Conservation (phyloP, 2,113 vertebrate species). For the Lepus americanus region DNA sequence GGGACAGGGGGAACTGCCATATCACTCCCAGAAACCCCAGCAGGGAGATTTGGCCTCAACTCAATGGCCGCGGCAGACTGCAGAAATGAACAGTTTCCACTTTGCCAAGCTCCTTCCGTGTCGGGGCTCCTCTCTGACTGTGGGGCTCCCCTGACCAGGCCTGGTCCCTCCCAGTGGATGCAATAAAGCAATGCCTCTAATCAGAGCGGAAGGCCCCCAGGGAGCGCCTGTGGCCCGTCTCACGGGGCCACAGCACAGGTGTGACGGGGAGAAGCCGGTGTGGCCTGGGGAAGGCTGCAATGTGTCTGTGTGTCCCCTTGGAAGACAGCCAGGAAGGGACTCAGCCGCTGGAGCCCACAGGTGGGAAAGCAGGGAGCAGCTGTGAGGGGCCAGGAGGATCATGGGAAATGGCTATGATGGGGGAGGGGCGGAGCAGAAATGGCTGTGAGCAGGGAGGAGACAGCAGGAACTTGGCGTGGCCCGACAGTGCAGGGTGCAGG, state of each 20-base stretch:
- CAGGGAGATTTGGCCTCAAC: background rate
- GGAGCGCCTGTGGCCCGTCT: slow-evolving; percentile 4
- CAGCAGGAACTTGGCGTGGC: background rate
- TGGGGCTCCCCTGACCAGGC: background rate
- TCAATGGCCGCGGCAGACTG: background rate
- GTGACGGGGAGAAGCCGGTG: no score
- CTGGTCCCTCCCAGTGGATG: background rate
- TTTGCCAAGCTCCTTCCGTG: background rate
- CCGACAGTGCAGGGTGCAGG: background rate
- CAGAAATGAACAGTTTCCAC: background rate
- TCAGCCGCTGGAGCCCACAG: background rate
- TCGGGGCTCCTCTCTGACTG: no score
- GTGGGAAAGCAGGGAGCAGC: background rate
- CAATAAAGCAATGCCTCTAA: background rate
- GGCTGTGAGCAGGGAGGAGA: background rate
- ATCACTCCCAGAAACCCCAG: background rate
- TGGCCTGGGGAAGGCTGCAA: background rate
- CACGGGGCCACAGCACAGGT: no score
- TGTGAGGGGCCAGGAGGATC: background rate
- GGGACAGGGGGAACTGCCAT: background rate
- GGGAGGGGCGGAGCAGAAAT: background rate
- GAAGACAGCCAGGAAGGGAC: background rate
- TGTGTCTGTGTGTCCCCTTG: background rate
- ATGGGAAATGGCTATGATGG: background rate
- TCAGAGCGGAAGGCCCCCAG: background rate